These are phyloP conservation scores for Drosophila cardini DNA, from an alignment of 1,140 invertebrate species.

Conservation along the genomic window DNA sequence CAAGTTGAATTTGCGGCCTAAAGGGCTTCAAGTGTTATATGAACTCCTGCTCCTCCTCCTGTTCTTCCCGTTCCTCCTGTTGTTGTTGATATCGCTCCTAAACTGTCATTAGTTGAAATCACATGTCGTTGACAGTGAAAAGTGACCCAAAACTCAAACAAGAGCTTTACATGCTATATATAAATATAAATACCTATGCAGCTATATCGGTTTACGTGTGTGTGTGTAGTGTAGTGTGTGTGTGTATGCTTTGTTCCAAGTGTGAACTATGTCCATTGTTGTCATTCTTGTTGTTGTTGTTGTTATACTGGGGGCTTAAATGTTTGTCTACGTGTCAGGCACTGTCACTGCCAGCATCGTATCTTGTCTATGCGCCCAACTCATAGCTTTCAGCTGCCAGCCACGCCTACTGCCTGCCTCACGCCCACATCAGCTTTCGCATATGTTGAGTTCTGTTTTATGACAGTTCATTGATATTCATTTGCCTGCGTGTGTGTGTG, in stretches of 20 bases:
- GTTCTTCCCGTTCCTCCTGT: slow-evolving; percentile 18
- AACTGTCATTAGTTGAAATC: slow-evolving; percentile 80
- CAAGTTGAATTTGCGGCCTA: background rate
- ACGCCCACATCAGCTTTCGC: slow-evolving; percentile 1
- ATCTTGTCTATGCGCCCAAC: background rate
- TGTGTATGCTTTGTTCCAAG: slow-evolving; percentile 40
- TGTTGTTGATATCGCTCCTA: slow-evolving; percentile 41
- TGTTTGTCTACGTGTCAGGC: slow-evolving; percentile 78
- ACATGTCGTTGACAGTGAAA: slow-evolving; percentile 73
- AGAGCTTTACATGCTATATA: background rate
- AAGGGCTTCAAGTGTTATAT: slow-evolving; percentile 34
- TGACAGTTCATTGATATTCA: slow-evolving; percentile 82
- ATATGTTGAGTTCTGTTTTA: slow-evolving; percentile 62
- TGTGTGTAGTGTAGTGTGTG: slow-evolving; percentile 22
- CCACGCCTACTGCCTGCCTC: background rate
- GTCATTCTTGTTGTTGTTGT: slow-evolving; percentile 39
- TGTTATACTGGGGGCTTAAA: slow-evolving; percentile 52
- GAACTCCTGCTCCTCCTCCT: background rate
- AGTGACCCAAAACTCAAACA: slow-evolving; percentile 55
- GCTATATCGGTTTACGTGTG: slow-evolving; percentile 11
- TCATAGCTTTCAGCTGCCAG: background rate
- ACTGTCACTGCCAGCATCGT: slow-evolving; percentile 57
- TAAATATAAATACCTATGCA: slow-evolving; percentile 20
- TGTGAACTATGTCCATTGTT: slow-evolving; percentile 45
- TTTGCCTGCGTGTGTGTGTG: slow-evolving; percentile 45